Conservation (phyloP, 2,113 vertebrate species). For the Melanerpes aurifrons region DNA sequence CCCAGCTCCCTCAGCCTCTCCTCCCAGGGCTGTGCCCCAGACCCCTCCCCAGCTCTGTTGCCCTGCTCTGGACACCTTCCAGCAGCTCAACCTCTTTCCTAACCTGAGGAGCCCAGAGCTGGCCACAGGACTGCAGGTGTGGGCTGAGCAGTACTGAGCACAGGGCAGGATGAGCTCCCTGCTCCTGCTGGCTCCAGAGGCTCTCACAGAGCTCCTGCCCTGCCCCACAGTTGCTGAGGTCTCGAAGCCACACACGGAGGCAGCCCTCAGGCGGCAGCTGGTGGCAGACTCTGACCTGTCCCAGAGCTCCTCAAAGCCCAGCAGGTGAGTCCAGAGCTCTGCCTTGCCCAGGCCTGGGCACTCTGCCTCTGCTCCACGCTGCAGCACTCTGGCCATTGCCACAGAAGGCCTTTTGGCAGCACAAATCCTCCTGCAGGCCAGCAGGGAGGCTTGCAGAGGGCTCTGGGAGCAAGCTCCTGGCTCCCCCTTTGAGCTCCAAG, state of each 20-base stretch:
- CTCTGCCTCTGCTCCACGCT: accelerated
- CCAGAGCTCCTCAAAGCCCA: neutral
- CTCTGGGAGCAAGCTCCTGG: neutral
- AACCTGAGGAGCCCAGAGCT: too few species aligned
- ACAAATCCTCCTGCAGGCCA: neutral
- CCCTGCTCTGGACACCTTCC: too few species aligned
- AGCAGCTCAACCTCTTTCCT: too few species aligned
- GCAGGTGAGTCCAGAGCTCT: neutral
- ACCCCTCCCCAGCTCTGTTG: too few species aligned
- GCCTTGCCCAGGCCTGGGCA: neutral
- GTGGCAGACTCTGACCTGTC: neutral
- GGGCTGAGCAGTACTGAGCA: too few species aligned
- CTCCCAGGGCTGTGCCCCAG: too few species aligned
- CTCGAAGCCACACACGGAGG: constrained; percentile 2
- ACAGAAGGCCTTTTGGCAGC: neutral
- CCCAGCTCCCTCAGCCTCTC: too few species aligned
- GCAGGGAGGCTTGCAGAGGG: accelerated
- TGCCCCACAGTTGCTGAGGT: constrained; percentile 43
- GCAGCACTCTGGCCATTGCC: accelerated
- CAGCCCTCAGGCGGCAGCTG: neutral
- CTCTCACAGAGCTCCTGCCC: neutral
- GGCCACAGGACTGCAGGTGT: too few species aligned
- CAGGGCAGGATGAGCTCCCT: too few species aligned
- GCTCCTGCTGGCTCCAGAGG: neutral
- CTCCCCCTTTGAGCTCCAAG: neutral